A percentile compares a stretch with the other conserved stretches of the same genome.
These are phyloP conservation scores for Drosophila nikananu DNA, from an alignment of 1,140 invertebrate species.

Conservation along the genomic window DNA sequence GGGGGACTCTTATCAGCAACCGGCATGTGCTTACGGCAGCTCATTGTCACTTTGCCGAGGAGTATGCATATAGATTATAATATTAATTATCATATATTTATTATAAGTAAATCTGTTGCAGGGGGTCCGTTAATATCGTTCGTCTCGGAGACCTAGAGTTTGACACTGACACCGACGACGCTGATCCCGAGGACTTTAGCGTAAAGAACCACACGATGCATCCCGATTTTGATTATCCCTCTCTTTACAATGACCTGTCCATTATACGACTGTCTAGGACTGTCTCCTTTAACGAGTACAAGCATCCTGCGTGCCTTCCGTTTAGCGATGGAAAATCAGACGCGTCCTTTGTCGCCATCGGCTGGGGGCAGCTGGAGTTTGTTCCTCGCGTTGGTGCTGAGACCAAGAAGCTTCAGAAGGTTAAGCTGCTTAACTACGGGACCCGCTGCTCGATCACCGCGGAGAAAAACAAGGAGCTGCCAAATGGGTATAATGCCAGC, in stretches of 20 bases:
- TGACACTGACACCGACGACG: constrained; percentile 52
- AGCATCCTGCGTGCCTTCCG: constrained; percentile 71
- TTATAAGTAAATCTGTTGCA: not conserved
- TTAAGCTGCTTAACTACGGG: constrained; percentile 78
- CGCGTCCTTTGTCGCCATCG: constrained; percentile 47
- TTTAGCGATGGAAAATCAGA: constrained; percentile 34
- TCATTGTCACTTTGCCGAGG: constrained; percentile 70
- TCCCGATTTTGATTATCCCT: constrained; percentile 34
- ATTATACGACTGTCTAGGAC: constrained; percentile 39
- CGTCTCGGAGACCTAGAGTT: constrained; percentile 68
- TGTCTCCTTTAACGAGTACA: constrained; percentile 57
- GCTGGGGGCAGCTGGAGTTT: constrained; percentile 54
- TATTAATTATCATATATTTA: not conserved
- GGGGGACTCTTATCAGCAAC: constrained; percentile 84
- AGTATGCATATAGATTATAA: constrained; percentile 33
- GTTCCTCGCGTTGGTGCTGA: constrained; percentile 11
- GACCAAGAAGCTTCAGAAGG: constrained; percentile 85
- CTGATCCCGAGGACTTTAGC: constrained; percentile 59
- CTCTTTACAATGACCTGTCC: constrained; percentile 66
- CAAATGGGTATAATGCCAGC: constrained; percentile 85
- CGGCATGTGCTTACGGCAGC: constrained; percentile 82
- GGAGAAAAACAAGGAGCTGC: constrained; percentile 66
- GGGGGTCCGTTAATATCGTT: constrained; percentile 53
- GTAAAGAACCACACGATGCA: constrained; percentile 38
- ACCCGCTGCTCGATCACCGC: constrained; percentile 66